Evolutionary conservation across 1,140 invertebrate genomes (phyloP).

Genomic region (Drosophila malerkotliana): DNA sequence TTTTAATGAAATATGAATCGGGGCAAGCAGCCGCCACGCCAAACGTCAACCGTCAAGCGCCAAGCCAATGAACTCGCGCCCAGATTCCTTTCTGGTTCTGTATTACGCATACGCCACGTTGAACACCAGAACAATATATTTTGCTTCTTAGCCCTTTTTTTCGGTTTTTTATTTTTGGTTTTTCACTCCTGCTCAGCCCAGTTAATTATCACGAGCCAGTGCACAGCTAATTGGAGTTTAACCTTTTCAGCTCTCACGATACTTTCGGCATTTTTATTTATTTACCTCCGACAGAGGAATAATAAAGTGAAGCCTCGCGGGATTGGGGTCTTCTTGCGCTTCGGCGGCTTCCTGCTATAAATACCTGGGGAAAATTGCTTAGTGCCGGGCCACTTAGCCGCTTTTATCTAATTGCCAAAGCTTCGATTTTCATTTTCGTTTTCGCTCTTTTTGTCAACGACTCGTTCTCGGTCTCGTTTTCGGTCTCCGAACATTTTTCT

Average conservation of each 20-base stretch:
- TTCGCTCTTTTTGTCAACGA: constrained; percentile 22
- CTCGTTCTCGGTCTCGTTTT: not conserved
- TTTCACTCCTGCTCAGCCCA: constrained; percentile 13
- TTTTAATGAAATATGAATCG: constrained; percentile 76
- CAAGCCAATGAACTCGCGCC: constrained; percentile 33
- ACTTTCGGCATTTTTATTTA: constrained; percentile 40
- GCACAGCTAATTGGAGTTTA: constrained; percentile 71
- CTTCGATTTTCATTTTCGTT: constrained; percentile 34
- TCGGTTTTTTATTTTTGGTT: not conserved
- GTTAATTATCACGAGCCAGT: constrained; percentile 69
- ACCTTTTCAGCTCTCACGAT: constrained; percentile 26
- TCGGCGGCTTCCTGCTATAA: constrained; percentile 26
- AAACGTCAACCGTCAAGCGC: constrained; percentile 29
- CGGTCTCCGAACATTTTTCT: constrained; percentile 28
- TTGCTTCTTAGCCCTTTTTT: constrained; percentile 26
- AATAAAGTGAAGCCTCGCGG: constrained; percentile 26
- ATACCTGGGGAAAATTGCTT: constrained; percentile 31
- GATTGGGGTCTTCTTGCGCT: not conserved
- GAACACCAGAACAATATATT: constrained; percentile 51
- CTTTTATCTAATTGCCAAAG: constrained; percentile 44
- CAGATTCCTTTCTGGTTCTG: constrained; percentile 20
- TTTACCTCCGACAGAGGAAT: constrained; percentile 21
- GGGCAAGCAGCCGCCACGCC: constrained; percentile 1
- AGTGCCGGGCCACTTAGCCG: constrained; percentile 31
- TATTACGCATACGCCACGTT: constrained; percentile 75